These are phyloP conservation scores for Linurgus olivaceus DNA, from an alignment of 2,797 vertebrate species.

Conservation along the genomic window DNA sequence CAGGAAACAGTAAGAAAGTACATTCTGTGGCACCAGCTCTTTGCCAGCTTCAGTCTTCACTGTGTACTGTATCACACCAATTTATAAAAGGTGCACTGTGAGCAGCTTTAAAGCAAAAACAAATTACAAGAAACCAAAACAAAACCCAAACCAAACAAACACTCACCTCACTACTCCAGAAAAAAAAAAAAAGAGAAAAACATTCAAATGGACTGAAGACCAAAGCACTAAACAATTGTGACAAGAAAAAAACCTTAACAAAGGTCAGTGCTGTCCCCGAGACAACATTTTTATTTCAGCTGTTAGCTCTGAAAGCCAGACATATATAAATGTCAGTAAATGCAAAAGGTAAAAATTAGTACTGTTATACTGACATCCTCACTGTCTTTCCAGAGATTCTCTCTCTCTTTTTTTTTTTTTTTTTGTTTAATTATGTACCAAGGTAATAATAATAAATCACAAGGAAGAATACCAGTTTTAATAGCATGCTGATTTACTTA, in stretches of 20 bases:
- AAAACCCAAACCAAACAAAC: neutral
- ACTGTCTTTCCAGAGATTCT: neutral
- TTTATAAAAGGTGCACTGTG: neutral
- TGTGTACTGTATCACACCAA: neutral
- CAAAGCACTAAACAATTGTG: neutral
- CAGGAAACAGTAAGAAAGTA: conserved; percentile 42
- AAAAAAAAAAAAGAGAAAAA: accelerated
- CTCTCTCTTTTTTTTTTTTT: neutral
- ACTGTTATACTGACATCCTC: neutral
- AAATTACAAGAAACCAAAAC: neutral
- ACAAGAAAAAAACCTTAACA: neutral
- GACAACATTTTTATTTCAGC: neutral
- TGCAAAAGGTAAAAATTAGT: neutral
- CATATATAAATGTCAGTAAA: neutral
- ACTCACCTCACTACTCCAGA: accelerated
- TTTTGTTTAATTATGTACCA: neutral
- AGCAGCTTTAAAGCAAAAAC: neutral
- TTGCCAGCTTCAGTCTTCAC: neutral
- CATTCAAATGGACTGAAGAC: neutral
- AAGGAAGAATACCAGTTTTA: neutral
- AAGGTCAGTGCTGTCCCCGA: neutral
- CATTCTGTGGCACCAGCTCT: neutral
- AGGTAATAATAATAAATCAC: neutral
- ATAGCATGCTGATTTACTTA: neutral
- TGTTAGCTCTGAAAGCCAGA: neutral